Base-by-base conservation (phyloP, 2,888 invertebrate species). In the Priapulus caudatus region DNA sequence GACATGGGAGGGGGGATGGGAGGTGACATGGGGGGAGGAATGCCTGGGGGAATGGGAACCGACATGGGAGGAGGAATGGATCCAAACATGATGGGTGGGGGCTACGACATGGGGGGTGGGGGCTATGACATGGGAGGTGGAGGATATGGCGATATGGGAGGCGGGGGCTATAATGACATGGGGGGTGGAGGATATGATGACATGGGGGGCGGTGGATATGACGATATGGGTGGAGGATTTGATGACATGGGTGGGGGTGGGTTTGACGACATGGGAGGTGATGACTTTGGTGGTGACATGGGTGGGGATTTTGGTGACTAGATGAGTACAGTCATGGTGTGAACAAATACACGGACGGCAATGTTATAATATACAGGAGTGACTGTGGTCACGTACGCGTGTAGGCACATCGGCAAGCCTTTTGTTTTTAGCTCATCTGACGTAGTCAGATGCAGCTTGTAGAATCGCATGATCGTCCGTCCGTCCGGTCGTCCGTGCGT, bases 51-150 rank as follows among this genome's bases (percentile, higher is more conserved):
- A 15, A 20, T 16, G 16, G 52, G 21, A 16, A 22, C n/a, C 10
- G 23, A 15, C 15, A 46, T 10, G 4, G 52, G 23, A 23, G 18
- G 16, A 15, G 52, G 20, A 19, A 19, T 4, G 15, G 51, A 23
- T 54, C 21, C 20, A n/a, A 20, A 15, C 15, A 23, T 10, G 4
- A 24, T 16, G 21, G 18, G 16, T n/a, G 52, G 20, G 16, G 52
- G 15, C 16, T 51, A 20, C 19, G 47, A 15, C 47, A 18, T 15
- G 45, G 47, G 48, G 45, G 50, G 15, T 49, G 52, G 33, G 19
- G 52, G 21, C 45, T 15, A 5, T 33, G 52, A 23, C n/a, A 52
- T 18, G 19, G 23, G 52, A 10, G 52, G 21, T 53, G n/a, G 49
- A 33, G 10, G 10, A 15, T 33, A 10, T n/a, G 33, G n/a, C n/a